phyloP scores from a whole-genome alignment of 1,140 invertebrate species.

The Uloborus diversus region DNA sequence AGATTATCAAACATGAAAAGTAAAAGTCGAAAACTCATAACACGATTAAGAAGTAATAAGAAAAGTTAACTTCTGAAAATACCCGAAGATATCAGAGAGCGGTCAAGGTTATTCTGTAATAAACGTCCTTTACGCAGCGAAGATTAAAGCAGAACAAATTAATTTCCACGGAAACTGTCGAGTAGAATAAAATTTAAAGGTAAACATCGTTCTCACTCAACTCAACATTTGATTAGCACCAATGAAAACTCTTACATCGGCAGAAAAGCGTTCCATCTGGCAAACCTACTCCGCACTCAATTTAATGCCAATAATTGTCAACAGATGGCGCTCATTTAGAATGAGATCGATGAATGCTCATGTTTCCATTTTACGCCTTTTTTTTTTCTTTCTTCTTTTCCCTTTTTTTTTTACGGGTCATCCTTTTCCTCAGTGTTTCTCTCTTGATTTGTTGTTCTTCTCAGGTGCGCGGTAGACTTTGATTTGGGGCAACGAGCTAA shows the following conservation, averaged over 20 bases:
- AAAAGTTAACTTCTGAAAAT: too few relatives aligned
- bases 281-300: neutral
- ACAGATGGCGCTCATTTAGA: conserved; percentile 25
- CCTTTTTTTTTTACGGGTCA: conserved; percentile 17
- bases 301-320: conserved; percentile 10
- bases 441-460: conserved; percentile 1
- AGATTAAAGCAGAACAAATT: too few relatives aligned
- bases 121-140: too few relatives aligned
- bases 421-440: conserved; percentile 11
- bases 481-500: too few relatives aligned
- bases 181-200: neutral
- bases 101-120: too few relatives aligned
- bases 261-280: neutral
- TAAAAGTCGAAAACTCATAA: too few relatives aligned
- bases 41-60: too few relatives aligned
- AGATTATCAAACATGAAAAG: too few relatives aligned
- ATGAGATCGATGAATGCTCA: conserved; percentile 23
- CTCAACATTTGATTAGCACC: neutral
- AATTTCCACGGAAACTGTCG: neutral
- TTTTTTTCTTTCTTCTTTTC: too few relatives aligned
- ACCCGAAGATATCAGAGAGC: too few relatives aligned
- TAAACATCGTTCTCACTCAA: neutral
- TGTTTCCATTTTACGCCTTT: too few relatives aligned
- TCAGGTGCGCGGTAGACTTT: neutral
- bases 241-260: neutral